phyloP scores from a whole-genome alignment of 2,113 vertebrate species.

The Prinia subflava region DNA sequence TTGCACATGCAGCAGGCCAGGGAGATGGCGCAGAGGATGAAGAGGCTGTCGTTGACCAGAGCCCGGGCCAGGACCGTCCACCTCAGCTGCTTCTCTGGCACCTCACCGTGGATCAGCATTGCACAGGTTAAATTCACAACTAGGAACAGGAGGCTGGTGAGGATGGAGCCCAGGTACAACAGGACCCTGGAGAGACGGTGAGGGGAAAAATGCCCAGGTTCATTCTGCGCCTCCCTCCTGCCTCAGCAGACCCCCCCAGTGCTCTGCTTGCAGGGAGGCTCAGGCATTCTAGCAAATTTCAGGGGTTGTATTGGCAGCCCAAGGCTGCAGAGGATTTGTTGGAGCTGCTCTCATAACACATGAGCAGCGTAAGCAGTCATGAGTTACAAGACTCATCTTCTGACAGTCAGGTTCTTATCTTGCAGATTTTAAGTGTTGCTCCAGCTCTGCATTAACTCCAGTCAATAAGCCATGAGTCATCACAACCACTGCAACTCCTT shows the following conservation, averaged over 20 bases:
- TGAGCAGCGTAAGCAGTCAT: conserved; percentile 23
- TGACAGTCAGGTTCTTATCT: conserved; percentile 57
- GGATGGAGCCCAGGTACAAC: conserved; percentile 84
- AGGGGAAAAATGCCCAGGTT: fast-evolving
- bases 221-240: neutral
- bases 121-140: conserved; percentile 92
- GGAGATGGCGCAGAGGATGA: conserved; percentile 90
- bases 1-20: conserved; percentile 92
- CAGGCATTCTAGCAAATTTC: neutral
- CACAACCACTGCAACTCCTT: conserved; percentile 26
- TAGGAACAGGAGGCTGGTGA: conserved; percentile 86
- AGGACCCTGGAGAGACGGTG: conserved; percentile 74
- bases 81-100: conserved; percentile 74
- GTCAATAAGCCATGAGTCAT: conserved; percentile 51
- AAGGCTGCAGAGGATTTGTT: neutral
- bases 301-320: neutral
- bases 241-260: neutral
- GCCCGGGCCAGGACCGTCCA: conserved; percentile 84
- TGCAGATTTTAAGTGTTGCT: conserved; percentile 40
- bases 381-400: conserved; percentile 54
- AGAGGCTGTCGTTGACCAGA: conserved; percentile 90
- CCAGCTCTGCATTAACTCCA: conserved; percentile 43
- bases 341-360: conserved; percentile 2
- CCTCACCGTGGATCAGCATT: conserved; percentile 80
- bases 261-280: neutral